A percentile compares a stretch with the other conserved stretches of the same genome.
These are phyloP conservation scores for Ooceraea biroi DNA, from an alignment of 1,140 invertebrate genomes.

Conservation along the genomic window DNA sequence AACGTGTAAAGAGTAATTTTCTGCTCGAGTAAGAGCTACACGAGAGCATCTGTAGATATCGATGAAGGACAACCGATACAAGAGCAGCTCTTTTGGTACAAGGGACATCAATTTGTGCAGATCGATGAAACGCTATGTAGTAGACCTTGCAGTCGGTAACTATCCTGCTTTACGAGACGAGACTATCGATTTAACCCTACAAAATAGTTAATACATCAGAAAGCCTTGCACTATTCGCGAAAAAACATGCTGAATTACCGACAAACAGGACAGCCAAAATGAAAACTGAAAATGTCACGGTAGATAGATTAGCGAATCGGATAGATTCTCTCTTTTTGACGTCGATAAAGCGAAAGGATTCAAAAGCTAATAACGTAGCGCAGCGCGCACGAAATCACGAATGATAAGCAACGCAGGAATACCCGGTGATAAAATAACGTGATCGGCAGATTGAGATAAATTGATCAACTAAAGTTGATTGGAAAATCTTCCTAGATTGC, in stretches of 20 bases:
- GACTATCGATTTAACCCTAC: neutral
- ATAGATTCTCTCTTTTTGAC: neutral
- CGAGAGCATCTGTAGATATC: constrained; percentile 15
- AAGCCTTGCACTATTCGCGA: neutral
- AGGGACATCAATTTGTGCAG: constrained; percentile 13
- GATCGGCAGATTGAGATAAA: neutral
- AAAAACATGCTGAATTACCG: constrained; percentile 42
- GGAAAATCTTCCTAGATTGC: neutral
- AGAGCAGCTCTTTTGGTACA: constrained; percentile 36
- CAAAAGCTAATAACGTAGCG: neutral
- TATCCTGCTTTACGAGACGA: neutral
- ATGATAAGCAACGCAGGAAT: neutral
- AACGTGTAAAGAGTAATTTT: constrained; percentile 1
- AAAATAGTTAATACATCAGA: neutral
- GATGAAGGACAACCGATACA: constrained; percentile 22
- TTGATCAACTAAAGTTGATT: neutral
- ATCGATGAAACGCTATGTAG: neutral
- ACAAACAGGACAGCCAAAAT: constrained; percentile 29
- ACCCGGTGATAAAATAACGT: neutral
- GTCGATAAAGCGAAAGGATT: constrained; percentile 22
- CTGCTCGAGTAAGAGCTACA: neutral
- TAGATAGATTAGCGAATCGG: neutral
- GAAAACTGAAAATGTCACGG: constrained; percentile 2
- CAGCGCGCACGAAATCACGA: neutral
- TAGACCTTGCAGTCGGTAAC: constrained; percentile 42